phyloP scores from a whole-genome alignment of 2,888 invertebrate species.

The Neria commutata region DNA sequence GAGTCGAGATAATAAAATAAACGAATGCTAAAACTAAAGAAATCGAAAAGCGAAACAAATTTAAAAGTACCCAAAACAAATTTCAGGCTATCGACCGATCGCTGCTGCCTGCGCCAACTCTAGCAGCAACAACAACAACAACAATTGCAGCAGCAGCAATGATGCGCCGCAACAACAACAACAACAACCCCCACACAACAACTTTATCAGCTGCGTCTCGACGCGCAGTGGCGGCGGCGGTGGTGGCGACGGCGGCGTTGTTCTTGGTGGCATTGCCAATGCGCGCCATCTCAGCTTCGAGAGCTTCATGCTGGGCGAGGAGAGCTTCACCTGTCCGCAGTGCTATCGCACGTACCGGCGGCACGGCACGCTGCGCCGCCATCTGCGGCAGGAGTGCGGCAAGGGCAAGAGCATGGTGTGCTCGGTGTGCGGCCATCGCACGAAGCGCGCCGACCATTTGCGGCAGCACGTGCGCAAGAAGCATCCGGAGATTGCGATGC shows the following conservation, averaged over 20 bases:
- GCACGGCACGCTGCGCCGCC: slow-evolving; percentile 65
- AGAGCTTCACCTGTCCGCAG: slow-evolving; percentile 59
- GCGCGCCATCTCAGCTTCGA: slow-evolving; percentile 30
- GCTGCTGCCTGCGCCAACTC: background rate
- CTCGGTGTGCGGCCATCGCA: slow-evolving; percentile 64
- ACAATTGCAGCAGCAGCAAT: slow-evolving; percentile 16
- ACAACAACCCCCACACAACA: slow-evolving; percentile 34
- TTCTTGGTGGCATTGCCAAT: background rate
- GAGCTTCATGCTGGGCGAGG: slow-evolving; percentile 43
- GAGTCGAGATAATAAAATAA: background rate
- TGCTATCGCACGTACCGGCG: slow-evolving; percentile 66
- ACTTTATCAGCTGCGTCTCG: slow-evolving; percentile 15
- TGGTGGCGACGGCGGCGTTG: background rate
- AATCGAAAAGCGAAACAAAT: slow-evolving; percentile 27
- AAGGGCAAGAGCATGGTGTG: slow-evolving; percentile 64
- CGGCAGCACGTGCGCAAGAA: slow-evolving; percentile 64
- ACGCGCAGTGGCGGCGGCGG: slow-evolving; percentile 6
- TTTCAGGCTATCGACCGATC: slow-evolving; percentile 46
- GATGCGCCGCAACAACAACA: slow-evolving; percentile 29
- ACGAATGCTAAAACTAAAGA: background rate
- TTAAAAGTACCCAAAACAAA: slow-evolving; percentile 55
- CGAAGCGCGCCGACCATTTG: slow-evolving; percentile 65
- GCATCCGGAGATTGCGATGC: slow-evolving; percentile 62
- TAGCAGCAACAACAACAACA: slow-evolving; percentile 20
- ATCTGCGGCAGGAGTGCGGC: slow-evolving; percentile 66